Base-by-base conservation (phyloP, 1,140 invertebrate genomes). In the Drosophila equinoxialis region DNA sequence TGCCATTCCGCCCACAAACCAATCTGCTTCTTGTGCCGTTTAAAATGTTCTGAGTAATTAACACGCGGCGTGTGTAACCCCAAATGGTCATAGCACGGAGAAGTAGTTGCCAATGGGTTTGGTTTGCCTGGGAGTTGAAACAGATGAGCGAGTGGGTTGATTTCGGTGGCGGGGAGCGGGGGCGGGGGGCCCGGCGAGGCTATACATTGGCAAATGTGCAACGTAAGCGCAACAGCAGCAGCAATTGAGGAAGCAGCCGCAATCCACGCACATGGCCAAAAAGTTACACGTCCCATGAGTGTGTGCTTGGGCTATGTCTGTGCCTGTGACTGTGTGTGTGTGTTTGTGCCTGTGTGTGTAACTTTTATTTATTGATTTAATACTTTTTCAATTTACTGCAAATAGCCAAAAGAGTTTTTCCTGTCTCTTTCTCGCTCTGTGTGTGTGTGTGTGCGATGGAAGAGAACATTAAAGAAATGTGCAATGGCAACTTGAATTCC, bases 301-400 rank as follows among this genome's bases (percentile, higher is more conserved):
- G 33, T 71, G 39, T 60, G 45, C 17, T 10, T 51, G 45, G 30
- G 30, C 30, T 30, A 30, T 51, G 17, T 11, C 17, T 51, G 45
- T 48, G 14, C 14, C 14, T 48, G 17, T 48, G 17, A 8, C 51
- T 65, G 26, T 48, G 41, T 78, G 17, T 70, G 14, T 60, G 11
- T 33, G n/a, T 45, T 10, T 66, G 39, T 62, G 14, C 30, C 35
- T 74, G 81, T 65, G 81, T 74, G 81, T 65, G 81, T 81, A 86
- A 87, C 76, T 86, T 86, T 86, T 86, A 86, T 86, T 86, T 86
- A 86, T 86, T 86, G 82, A 86, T 86, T 86, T 86, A 86, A 86
- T 86, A 86, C 82, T 86, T 86, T 86, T 86, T 87, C 82, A 86
- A 86, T 86, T 86, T 86, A 86, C 82, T 86, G 82, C 84, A 86